Evolutionary conservation across 1,140 invertebrate genomes (phyloP), one percentile per base, ranked within the genome.

Genomic region (Heliothis virescens): DNA sequence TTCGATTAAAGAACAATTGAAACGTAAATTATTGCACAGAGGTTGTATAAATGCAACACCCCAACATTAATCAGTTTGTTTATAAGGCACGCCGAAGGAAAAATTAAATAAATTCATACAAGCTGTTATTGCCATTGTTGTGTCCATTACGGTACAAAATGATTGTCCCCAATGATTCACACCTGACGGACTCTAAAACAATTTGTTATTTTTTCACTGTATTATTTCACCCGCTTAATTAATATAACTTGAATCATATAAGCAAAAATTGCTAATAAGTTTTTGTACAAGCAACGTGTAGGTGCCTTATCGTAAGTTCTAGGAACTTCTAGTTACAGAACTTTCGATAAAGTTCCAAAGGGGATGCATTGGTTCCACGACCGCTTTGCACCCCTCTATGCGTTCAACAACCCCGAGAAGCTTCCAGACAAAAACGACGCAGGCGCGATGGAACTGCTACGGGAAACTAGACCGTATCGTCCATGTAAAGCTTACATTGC

Each of bases 51-150:
- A 78, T 55, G 76, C 78, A 80, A 78, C 75, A 74, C 67, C 60
- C 57, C 59, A 29, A 59, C 82, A 85, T 85, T 83, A 82, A 85
- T 83, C 82, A 85, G 50, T 75, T 57, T 69, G 34, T 84, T 82
- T 85, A 81, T 86, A 86, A 82, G 85, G 85, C 79, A 53, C 69
- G 72, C 47, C 53, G 82, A 85, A 85, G 83, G 79, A 82, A 82
- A 83, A 77, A 73, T 82, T 79, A 62, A 84, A 80, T 81, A 83
- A 79, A 82, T 72, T 83, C 69, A 81, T 78, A 82, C 55, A 63
- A 79, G 48, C 69, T 67, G 55, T 83, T 79, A 82, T 83, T 79
- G 69, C 79, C 79, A 86, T 86, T 85, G 85, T 86, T 74, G 67
- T 85, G 82, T 83, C 79, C 78, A 21, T 76, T 69, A 52, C 52